Base-by-base conservation (phyloP, 2,113 vertebrate genomes). In the Pollachius pollachius region DNA sequence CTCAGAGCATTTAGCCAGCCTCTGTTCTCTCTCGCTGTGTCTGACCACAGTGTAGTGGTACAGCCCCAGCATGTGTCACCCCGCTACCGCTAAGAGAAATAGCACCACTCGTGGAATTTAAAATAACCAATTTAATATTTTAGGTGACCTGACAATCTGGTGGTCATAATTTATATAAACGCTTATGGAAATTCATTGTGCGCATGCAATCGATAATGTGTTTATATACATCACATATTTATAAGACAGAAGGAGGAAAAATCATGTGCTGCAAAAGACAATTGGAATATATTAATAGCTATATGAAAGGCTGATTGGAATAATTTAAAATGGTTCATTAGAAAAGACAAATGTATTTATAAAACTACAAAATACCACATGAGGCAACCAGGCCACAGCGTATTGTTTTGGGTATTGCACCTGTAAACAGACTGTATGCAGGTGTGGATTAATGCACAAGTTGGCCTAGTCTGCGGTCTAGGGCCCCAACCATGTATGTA, bases 121-220 rank as follows among this genome's bases (percentile, higher is more conserved):
- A 74, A 80, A 74, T 69, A 72, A 70, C 68, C 71, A 68, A 60
- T 69, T 87, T 60, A 81, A 80, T 78, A 75, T 85, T 87, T 84
- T 78, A 84, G 83, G 57, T 37, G 13, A 30, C 21, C 17, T 21
- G 23, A 52, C 65, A 69, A 78, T 76, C 6, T 5, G 5, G 18
- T 62, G 17, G 58, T 71, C 57, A 59, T 52, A 72, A 74, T 77
- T 73, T 67, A 84, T 70, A 19, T 41, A 69, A 68, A 63, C 19
- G n/a, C 56, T 19, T 77, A 15, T 56, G 15, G 37, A 64, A 70
- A 83, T 57, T 17, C 67, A 74, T 83, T 18, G 0, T 52, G 73
- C 15, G 19, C 68, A 67, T 17, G n/a, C n/a, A 67, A 21, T 30
- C 56, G 25, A 77, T 77, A 30, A 54, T 83, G 61, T 52, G 75